Evolutionary conservation across 1,140 invertebrate genomes (phyloP).

Genomic region (Aphis craccivora): DNA sequence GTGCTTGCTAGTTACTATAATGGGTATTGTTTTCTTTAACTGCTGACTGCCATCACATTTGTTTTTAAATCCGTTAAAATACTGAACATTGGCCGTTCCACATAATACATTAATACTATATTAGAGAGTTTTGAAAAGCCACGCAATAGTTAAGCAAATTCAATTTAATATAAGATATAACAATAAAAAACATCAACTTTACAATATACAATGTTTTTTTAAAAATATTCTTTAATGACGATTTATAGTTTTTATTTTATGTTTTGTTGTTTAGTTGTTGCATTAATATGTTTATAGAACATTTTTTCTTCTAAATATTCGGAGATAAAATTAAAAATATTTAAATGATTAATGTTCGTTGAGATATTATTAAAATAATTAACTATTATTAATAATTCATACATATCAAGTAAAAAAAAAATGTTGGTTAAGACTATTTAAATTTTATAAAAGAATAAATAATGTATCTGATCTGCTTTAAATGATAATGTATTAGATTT

Average conservation of each 20-base stretch:
- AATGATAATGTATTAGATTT: not conserved
- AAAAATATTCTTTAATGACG: not conserved
- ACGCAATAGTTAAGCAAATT: not conserved
- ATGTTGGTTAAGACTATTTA: not conserved
- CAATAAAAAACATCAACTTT: not conserved
- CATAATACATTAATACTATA: too few relatives aligned
- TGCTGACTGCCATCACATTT: not conserved
- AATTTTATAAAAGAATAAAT: not conserved
- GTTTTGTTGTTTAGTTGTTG: not conserved
- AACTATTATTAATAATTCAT: conserved; percentile 13
- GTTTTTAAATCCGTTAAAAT: not conserved
- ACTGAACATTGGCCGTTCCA: not conserved
- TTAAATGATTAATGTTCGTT: not conserved
- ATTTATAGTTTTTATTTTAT: conserved; percentile 9
- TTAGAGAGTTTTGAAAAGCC: not conserved
- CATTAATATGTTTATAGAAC: not conserved
- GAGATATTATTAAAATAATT: not conserved
- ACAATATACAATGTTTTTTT: not conserved
- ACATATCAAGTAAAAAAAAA: not conserved
- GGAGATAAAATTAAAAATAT: not conserved
- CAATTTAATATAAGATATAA: not conserved
- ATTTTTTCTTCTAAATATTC: not conserved
- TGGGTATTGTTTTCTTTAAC: conserved; percentile 1
- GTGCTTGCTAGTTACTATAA: not conserved
- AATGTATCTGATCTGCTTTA: not conserved